phyloP scores from a whole-genome alignment of 2,113 vertebrate species.

The Microtus ochrogaster region DNA sequence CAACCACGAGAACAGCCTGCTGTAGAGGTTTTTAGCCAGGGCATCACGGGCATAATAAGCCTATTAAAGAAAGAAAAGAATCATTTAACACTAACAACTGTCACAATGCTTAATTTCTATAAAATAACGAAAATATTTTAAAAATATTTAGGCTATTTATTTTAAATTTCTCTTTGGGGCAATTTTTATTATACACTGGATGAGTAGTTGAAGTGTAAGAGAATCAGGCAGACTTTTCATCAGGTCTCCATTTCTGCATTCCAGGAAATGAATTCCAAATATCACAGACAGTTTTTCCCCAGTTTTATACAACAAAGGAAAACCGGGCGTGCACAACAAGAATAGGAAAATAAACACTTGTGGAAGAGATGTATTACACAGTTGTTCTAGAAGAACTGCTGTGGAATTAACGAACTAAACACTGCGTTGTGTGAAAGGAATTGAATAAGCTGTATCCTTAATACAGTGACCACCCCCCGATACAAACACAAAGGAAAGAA shows the following conservation, averaged over 20 bases:
- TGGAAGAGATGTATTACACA: neutral
- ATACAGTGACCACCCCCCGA: neutral
- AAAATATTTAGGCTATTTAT: slow-evolving; percentile 30
- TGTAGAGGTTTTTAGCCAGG: slow-evolving; percentile 98
- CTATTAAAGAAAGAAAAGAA: slow-evolving; percentile 84
- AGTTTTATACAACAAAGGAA: slow-evolving; percentile 9
- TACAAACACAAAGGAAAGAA: neutral
- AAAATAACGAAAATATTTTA: slow-evolving; percentile 16
- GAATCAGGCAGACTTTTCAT: neutral
- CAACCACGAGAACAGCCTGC: slow-evolving; percentile 96
- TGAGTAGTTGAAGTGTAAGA: neutral
- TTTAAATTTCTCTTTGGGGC: slow-evolving; percentile 42
- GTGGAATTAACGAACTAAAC: neutral
- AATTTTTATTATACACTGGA: slow-evolving; percentile 3
- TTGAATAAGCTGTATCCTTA: neutral
- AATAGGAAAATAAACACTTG: neutral
- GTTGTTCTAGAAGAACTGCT: neutral
- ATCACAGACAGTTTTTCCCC: neutral
- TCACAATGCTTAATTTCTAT: neutral
- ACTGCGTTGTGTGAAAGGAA: neutral
- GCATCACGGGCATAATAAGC: slow-evolving; percentile 98
- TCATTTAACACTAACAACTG: neutral
- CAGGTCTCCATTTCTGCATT: neutral
- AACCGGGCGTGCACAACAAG: neutral
- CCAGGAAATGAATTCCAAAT: slow-evolving; percentile 52